Evolutionary conservation across 2,888 invertebrate genomes (phyloP), one percentile per base, ranked within the genome.

Genomic region (Chloromyia formosa): DNA sequence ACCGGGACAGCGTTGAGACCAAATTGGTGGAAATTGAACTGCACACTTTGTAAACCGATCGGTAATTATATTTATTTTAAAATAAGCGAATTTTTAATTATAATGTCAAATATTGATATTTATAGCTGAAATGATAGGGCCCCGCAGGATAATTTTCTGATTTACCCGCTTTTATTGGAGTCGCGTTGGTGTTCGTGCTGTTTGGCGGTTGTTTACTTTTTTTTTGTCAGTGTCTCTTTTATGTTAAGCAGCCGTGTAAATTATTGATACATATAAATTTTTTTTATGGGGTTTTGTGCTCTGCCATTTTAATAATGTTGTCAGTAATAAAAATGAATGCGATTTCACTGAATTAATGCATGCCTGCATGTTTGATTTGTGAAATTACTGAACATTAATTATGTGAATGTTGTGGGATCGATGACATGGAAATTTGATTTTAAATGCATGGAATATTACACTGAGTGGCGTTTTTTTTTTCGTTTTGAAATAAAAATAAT

Each of bases 21-120:
- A 49, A 49, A 49, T 49, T 0, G 56, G 20, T 16, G 56, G 22
- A 2, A 56, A 56, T 22, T 56, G 20, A 56, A 56, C 56, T 56
- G 20, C 22, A 22, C 56, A 56, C 56, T 56, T 56, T 56, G 56
- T 56, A 16, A 18, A 22, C 56, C 56, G 16, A 56, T 56, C 56
- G 56, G 56, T 56, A 56, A 56, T 56, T 56, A 18, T 56, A 56
- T 56, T 56, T 56, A 56, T 56, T 56, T 56, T 56, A 56, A 56
- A 56, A 56, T 16, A 56, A 56, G 56, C 20, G 56, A 16, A 56
- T 56, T 56, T 56, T 56, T 56, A 56, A 56, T 56, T 56, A 56
- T 56, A 56, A 56, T 56, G 56, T 56, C 56, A 56, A 56, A 56
- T 18, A 56, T 22, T 56, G 56, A 56, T 56, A 56, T 56, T 56